Percentiles rank a stretch among this genome's conserved stretches.
Evolutionary conservation across 1,140 invertebrate genomes (phyloP).

Genomic region (Harpegnathos saltator): DNA sequence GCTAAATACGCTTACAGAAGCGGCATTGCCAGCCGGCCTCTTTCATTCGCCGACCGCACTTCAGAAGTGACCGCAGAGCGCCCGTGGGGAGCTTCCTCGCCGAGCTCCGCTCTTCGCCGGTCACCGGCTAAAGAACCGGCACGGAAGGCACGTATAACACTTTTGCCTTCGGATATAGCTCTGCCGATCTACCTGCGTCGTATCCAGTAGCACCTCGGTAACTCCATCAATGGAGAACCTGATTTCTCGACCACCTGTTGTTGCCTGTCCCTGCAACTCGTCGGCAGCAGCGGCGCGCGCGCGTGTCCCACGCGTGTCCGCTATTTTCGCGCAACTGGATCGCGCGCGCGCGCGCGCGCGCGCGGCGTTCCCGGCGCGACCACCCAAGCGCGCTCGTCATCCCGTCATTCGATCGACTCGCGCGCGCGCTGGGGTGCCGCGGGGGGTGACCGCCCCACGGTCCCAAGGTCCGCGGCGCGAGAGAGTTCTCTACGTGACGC

Average conservation of each 20-base stretch:
- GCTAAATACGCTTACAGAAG: too few relatives aligned
- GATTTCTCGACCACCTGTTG: slow-evolving; percentile 68
- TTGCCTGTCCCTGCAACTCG: slow-evolving; percentile 54
- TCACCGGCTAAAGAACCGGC: neutral
- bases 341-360: too few relatives aligned
- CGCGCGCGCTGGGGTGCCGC: neutral
- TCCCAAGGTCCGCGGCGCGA: neutral
- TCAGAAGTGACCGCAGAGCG: too few relatives aligned
- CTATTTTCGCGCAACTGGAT: slow-evolving; percentile 45
- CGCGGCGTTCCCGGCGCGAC: neutral
- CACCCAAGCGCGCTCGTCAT: neutral
- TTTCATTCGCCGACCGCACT: too few relatives aligned
- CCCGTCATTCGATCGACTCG: neutral
- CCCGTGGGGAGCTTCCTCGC: too few relatives aligned
- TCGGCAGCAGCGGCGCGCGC: slow-evolving; percentile 17
- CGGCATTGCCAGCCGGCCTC: too few relatives aligned
- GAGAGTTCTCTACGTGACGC: slow-evolving; percentile 45
- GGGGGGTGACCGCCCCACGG: slow-evolving; percentile 12
- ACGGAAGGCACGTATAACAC: neutral
- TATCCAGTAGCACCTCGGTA: slow-evolving; percentile 16
- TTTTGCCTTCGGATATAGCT: slow-evolving; percentile 10
- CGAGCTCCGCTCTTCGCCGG: neutral
- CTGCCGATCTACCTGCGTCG: neutral
- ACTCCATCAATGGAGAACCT: slow-evolving; percentile 55
- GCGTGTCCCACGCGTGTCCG: slow-evolving; percentile 39